Evolutionary conservation across 2,797 vertebrate species (phyloP).

Genomic region (Gobionotothen gibberifrons): DNA sequence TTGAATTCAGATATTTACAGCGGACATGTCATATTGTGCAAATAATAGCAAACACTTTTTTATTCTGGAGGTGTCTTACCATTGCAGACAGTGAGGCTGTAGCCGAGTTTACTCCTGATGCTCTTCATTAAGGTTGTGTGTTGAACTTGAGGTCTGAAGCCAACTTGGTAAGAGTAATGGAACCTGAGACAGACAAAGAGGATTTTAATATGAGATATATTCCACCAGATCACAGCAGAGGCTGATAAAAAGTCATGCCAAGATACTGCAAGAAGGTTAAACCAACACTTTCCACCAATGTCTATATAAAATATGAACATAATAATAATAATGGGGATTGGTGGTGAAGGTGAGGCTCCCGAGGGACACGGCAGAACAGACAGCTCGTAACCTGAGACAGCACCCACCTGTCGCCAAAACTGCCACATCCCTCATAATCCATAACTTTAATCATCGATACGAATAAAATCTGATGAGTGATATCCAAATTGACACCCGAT

Average conservation of each 20-base stretch:
- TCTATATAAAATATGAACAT: no score
- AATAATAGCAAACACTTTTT: neutral
- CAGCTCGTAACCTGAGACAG: no score
- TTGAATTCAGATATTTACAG: neutral
- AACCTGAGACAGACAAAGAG: constrained; percentile 63
- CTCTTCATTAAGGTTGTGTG: constrained; percentile 63
- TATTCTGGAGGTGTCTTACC: constrained; percentile 56
- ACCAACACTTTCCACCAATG: no score
- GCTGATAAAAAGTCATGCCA: neutral
- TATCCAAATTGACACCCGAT: no score
- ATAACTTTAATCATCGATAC: no score
- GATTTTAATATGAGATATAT: neutral
- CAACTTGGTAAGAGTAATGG: constrained; percentile 80
- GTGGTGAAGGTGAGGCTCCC: no score
- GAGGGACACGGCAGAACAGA: no score
- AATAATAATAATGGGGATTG: no score
- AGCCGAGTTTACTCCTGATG: constrained; percentile 57
- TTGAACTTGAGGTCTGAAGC: constrained; percentile 69
- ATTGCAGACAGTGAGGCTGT: constrained; percentile 72
- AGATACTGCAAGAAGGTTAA: no score
- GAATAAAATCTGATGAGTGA: no score
- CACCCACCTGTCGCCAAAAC: no score
- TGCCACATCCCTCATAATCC: no score
- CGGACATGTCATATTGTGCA: neutral
- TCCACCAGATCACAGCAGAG: neutral